These are phyloP conservation scores for Mus pahari DNA, from an alignment of 2,113 vertebrate genomes.

Conservation along the genomic window DNA sequence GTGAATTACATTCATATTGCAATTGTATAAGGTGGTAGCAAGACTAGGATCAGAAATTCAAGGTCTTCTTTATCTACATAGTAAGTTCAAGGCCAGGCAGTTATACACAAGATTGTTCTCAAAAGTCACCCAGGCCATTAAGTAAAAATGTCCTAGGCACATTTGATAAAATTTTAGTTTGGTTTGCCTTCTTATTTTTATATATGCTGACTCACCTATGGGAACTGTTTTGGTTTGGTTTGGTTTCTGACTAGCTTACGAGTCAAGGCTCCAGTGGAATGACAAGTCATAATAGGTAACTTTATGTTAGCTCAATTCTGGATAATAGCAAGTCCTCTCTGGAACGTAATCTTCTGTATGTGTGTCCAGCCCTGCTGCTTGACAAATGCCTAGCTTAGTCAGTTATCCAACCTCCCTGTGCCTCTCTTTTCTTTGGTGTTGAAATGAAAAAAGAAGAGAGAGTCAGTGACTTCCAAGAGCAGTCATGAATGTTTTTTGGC, in stretches of 20 bases:
- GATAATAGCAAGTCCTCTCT: neutral
- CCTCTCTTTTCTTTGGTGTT: neutral
- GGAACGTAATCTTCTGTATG: neutral
- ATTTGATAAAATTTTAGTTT: neutral
- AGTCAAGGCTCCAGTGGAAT: neutral
- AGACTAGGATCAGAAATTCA: neutral
- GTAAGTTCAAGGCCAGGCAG: neutral
- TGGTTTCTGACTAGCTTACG: neutral
- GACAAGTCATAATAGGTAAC: neutral
- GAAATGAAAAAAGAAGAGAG: neutral
- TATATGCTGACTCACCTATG: neutral
- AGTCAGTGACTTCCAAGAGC: rapidly evolving
- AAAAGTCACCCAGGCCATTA: neutral
- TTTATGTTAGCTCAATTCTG: neutral
- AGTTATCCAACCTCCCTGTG: neutral
- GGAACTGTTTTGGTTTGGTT: neutral
- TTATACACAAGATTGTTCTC: too few species aligned
- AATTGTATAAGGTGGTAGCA: neutral
- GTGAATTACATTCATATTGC: too few species aligned
- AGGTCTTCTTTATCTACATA: neutral
- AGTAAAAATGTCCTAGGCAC: neutral
- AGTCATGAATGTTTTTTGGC: neutral
- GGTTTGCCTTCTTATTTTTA: neutral
- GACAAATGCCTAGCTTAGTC: neutral
- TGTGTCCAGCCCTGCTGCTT: neutral